phyloP scores from a whole-genome alignment of 1,140 invertebrate species.

The Drosophila miranda region DNA sequence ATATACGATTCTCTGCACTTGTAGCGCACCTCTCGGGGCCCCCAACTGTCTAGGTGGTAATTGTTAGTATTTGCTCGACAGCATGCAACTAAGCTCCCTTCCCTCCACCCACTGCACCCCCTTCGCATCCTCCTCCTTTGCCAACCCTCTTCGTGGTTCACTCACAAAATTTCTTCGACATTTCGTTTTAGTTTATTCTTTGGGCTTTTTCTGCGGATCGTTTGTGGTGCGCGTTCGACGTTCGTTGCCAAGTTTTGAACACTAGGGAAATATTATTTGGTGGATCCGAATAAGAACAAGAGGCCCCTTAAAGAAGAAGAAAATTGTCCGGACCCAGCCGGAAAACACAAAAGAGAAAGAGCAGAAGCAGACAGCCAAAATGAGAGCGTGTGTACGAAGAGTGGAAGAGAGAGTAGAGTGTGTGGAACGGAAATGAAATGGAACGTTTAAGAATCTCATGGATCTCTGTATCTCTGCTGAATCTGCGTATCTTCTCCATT shows the following conservation, averaged over 20 bases:
- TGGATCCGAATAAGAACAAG: slow-evolving; percentile 5
- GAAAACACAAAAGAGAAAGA: slow-evolving; percentile 42
- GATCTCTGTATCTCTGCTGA: background rate
- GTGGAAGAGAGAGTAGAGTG: slow-evolving; percentile 2
- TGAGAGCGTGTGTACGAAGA: slow-evolving; percentile 21
- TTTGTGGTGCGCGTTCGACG: slow-evolving; percentile 60
- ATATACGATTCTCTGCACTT: slow-evolving; percentile 33
- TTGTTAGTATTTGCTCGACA: slow-evolving; percentile 39
- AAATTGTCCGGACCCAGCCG: slow-evolving; percentile 67
- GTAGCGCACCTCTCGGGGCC: slow-evolving; percentile 36
- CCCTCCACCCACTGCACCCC: slow-evolving; percentile 24
- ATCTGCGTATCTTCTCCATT: slow-evolving; percentile 25
- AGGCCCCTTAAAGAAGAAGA: slow-evolving; percentile 32
- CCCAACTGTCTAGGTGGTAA: slow-evolving; percentile 53
- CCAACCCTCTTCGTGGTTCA: slow-evolving; percentile 16
- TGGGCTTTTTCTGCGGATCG: slow-evolving; percentile 35
- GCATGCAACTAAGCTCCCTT: slow-evolving; percentile 35
- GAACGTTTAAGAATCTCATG: slow-evolving; percentile 43
- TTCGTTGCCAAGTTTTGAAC: slow-evolving; percentile 77
- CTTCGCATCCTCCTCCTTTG: background rate
- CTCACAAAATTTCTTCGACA: slow-evolving; percentile 75
- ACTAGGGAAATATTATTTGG: slow-evolving; percentile 74
- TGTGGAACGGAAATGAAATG: slow-evolving; percentile 53
- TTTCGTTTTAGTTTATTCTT: slow-evolving; percentile 37
- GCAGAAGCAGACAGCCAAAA: background rate